phyloP scores from a whole-genome alignment of 2,888 invertebrate genomes.

The Nysson spinosus region DNA sequence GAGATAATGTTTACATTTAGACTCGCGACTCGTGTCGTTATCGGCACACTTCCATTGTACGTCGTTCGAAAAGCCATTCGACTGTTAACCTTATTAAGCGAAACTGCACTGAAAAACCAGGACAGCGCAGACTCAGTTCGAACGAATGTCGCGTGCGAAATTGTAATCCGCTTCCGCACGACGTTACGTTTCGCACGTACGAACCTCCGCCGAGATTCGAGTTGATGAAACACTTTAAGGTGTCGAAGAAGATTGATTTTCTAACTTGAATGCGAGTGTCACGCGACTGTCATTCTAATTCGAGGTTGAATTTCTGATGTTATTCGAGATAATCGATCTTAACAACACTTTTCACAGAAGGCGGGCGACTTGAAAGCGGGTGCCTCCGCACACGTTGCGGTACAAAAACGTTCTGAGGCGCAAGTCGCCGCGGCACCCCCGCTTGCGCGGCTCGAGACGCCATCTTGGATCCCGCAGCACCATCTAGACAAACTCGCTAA shows the following conservation, averaged over 20 bases:
- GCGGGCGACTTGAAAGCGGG: conserved; percentile 28
- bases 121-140: background rate
- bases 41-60: conserved; percentile 12
- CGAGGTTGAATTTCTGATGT: no score
- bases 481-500: no score
- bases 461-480: conserved; percentile 13
- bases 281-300: no score
- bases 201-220: conserved; percentile 4
- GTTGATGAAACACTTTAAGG: background rate
- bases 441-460: conserved; percentile 25
- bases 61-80: conserved; percentile 34
- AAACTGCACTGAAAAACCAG: background rate
- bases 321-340: conserved; percentile 36
- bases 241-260: no score
- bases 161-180: background rate
- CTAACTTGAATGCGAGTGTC: no score
- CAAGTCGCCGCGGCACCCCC: conserved; percentile 34
- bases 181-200: conserved; percentile 45
- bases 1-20: conserved; percentile 29
- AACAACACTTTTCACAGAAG: background rate
- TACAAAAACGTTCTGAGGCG: conserved; percentile 54
- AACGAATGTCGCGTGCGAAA: background rate
- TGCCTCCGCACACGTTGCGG: conserved; percentile 48
- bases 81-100: background rate
- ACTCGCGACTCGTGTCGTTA: conserved; percentile 14